phyloP scores from a whole-genome alignment of 2,113 vertebrate species.

The Ia io region DNA sequence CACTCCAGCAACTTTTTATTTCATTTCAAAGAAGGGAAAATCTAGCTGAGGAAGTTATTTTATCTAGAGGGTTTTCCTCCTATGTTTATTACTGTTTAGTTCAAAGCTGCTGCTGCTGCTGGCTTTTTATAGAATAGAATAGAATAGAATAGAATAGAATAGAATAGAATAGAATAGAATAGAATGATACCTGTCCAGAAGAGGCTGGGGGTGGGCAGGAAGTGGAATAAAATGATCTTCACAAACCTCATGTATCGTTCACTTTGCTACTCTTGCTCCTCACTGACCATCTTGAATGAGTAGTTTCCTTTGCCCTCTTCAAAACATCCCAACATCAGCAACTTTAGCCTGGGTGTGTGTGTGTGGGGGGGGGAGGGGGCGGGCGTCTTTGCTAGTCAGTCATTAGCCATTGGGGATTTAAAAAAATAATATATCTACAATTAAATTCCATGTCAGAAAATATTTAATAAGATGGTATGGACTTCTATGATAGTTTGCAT shows the following conservation, averaged over 20 bases:
- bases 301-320: not conserved
- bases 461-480: not conserved
- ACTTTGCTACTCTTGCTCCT: not conserved
- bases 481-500: not conserved
- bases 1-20: not conserved
- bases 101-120: not conserved
- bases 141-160: not conserved
- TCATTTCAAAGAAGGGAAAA: not conserved
- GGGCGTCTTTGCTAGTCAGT: not conserved
- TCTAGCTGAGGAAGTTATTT: not conserved
- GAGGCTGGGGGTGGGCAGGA: not conserved
- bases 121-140: not conserved
- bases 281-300: not conserved
- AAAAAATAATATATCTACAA: not conserved
- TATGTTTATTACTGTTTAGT: not conserved
- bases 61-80: not conserved
- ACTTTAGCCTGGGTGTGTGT: not conserved
- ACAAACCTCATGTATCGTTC: not conserved
- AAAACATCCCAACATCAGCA: not conserved
- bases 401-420: not conserved
- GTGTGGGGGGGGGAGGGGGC: fast-evolving
- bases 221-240: not conserved
- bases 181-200: not conserved
- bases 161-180: not conserved
- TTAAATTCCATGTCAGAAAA: not conserved